Percentiles rank a stretch among this genome's conserved stretches.
These are phyloP conservation scores for Epirrhoe tristata DNA, from an alignment of 2,888 invertebrate genomes.

Conservation along the genomic window DNA sequence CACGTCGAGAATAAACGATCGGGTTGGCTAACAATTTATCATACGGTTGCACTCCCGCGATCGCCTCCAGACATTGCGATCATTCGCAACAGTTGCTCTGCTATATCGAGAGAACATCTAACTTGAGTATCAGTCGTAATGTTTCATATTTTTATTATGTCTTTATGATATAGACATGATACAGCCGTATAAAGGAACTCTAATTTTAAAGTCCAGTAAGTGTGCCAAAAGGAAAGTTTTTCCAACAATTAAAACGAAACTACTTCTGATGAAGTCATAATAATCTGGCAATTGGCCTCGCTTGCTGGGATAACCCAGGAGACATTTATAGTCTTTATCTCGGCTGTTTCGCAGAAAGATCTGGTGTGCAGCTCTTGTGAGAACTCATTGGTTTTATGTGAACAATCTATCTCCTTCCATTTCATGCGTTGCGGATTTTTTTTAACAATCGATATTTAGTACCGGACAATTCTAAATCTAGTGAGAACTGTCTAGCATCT, in stretches of 20 bases:
- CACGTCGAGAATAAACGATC: conserved; percentile 61
- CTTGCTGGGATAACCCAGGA: conserved; percentile 53
- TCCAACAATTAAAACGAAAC: conserved; percentile 43
- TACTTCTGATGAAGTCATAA: conserved; percentile 40
- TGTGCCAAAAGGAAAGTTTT: conserved; percentile 54
- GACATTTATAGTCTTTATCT: conserved; percentile 15
- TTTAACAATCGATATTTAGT: not conserved
- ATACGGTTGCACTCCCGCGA: conserved; percentile 62
- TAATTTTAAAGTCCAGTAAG: conserved; percentile 39
- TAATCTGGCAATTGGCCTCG: conserved; percentile 45
- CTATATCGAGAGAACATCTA: conserved; percentile 67
- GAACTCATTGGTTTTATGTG: conserved; percentile 8
- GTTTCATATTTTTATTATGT: conserved; percentile 33
- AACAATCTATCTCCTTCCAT: not conserved
- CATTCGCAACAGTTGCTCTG: conserved; percentile 73
- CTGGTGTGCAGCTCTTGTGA: not conserved
- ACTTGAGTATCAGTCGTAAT: conserved; percentile 56
- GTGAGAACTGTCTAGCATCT: conserved; percentile 41
- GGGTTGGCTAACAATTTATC: conserved; percentile 67
- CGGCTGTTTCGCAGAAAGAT: conserved; percentile 25
- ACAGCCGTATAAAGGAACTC: conserved; percentile 34
- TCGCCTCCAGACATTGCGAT: conserved; percentile 62
- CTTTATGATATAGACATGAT: conserved; percentile 32
- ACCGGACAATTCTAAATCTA: conserved; percentile 11
- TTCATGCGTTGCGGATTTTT: not conserved